Evolutionary conservation across 2,888 invertebrate species (phyloP), one percentile per base, ranked within the genome.

Genomic region (Rutpela maculata): DNA sequence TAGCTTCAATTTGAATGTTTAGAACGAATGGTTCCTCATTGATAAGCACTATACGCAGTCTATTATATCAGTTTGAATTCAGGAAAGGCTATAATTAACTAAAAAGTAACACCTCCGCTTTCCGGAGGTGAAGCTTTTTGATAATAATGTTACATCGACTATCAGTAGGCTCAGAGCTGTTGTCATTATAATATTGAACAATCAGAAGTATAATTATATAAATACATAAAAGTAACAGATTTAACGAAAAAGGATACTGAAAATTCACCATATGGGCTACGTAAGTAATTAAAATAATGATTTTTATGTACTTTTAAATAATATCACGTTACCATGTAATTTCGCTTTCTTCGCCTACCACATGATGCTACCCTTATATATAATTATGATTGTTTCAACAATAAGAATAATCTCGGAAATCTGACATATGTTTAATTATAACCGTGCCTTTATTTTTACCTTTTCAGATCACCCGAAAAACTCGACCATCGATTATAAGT

Each of bases 381-480:
- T 72, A 63, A 74, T 74, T 50, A 67, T 67, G 43, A 70, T 60
- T 38, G 43, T n/a, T 60, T 60, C 59, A 57, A 68, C 50, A 35
- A 59, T 35, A n/a, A 38, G 22, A 15, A 56, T 56, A 38, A 35
- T 35, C 35, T 57, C 19, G 17, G 17, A 56, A 67, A 57, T 35
- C 57, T 22, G 18, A 57, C 65, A 65, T 43, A 43, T 65, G 65
- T 65, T 65, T n/a, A 65, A 35, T 60, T 22, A 60, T 60, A 70
- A 60, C 38, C 56, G 56, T 31, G n/a, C 43, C 50, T 60, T 60
- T 70, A 38, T 67, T 65, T 59, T 69, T 77, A 80, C 72, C 65
- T 26, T 83, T 81, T 62, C 93, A 97, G 96, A 96, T 93, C 95
- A 96, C 90, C 95, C 96, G 90, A 97, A 97, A 92, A 96, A 95